Evolutionary conservation across 2,888 invertebrate genomes (phyloP), one percentile per base, ranked within the genome.

Genomic region (Uloborus plumipes): DNA sequence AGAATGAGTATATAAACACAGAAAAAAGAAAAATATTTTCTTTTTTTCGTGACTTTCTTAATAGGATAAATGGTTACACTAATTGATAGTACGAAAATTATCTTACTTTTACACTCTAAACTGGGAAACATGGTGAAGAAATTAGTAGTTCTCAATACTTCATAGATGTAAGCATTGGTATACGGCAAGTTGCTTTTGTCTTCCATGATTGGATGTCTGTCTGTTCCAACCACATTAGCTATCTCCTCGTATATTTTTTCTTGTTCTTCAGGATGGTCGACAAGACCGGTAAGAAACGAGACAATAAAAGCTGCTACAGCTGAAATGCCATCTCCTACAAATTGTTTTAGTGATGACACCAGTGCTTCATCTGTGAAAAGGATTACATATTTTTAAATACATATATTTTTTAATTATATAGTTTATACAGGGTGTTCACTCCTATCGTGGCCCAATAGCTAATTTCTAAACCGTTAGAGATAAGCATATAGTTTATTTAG

Each of bases 221-320:
- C 62, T 49, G 59, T 14, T 0, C 69, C 76, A 1, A 67, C 31
- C 14, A 76, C 76, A 22, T 76, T 69, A 3, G 67, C 4, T 39
- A 76, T 11, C 22, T 76, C 69, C 14, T 53, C 6, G 47, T 76
- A 69, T 7, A 76, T 22, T 47, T 69, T 76, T 13, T 76, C 69
- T 50, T 76, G 76, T 61, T 69, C 76, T 69, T 76, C 76, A 20
- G 76, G 76, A 39, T 62, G n/a, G 0, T 59, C 31, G 51, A 62
- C 13, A 11, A 62, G 9, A 2, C 18, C 16, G 2, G 39, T 18
- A 15, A 69, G 16, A 51, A 39, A 76, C 0, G 31, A 11, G 7
- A 3, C 59, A n/a, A 69, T 61, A 15, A 76, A 69, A 9, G 20
- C 14, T 3, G 62, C 61, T 2, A 69, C 51, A 20, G 20, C n/a